Conservation (phyloP, 2,797 vertebrate species). For the Eremophila alpestris region DNA sequence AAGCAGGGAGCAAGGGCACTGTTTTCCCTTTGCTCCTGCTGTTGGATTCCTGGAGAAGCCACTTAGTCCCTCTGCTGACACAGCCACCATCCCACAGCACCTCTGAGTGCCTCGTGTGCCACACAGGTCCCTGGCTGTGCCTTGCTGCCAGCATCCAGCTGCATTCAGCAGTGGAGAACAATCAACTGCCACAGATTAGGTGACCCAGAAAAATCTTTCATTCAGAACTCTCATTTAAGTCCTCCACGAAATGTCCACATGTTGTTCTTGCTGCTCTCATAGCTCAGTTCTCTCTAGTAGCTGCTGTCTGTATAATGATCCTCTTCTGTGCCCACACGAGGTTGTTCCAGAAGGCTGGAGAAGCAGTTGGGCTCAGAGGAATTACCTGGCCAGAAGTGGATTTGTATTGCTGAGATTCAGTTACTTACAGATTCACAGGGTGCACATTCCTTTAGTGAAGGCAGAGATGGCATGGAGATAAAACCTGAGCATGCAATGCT, state of each 20-base stretch:
- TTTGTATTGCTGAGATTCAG: background rate
- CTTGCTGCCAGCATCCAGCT: background rate
- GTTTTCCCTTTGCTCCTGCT: background rate
- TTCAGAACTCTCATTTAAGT: background rate
- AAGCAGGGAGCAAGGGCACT: background rate
- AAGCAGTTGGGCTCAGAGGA: background rate
- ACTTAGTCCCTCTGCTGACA: background rate
- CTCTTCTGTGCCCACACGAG: background rate
- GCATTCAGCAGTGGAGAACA: background rate
- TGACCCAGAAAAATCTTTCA: constrained; percentile 4
- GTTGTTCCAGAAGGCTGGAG: background rate
- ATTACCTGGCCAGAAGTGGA: background rate
- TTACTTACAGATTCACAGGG: background rate
- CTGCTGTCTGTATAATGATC: background rate
- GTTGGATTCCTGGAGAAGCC: background rate
- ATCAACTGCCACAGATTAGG: background rate
- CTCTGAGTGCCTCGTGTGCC: background rate
- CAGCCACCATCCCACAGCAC: fast-evolving
- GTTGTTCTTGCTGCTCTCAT: background rate
- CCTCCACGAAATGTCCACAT: background rate
- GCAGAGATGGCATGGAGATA: background rate
- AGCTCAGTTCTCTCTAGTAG: background rate
- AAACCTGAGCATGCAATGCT: background rate
- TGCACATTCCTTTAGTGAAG: background rate
- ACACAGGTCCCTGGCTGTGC: background rate